A percentile compares a stretch with the other conserved stretches of the same genome.
Conservation (phyloP, 1,140 invertebrate species). For the Cecropterus lyciades region DNA sequence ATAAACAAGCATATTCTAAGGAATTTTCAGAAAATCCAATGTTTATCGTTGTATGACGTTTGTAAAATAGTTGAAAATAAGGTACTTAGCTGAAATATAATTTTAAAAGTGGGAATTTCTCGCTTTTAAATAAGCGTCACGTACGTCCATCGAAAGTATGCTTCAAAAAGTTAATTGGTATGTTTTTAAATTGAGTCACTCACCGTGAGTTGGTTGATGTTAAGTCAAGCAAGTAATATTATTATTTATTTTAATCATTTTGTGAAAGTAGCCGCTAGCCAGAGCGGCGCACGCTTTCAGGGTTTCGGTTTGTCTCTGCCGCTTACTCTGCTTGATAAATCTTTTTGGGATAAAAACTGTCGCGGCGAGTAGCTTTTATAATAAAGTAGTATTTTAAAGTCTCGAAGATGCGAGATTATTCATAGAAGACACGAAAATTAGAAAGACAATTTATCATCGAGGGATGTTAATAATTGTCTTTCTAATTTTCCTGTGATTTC, state of each 20-base stretch:
- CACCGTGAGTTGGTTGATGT: constrained; percentile 7
- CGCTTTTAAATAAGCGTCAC: constrained; percentile 1
- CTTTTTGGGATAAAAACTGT: neutral
- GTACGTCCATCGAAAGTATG: constrained; percentile 14
- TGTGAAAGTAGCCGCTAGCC: constrained; percentile 14
- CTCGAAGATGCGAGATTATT: neutral
- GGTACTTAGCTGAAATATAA: too few relatives aligned
- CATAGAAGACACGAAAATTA: too few relatives aligned
- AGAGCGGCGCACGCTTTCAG: constrained; percentile 15
- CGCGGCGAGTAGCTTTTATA: constrained; percentile 1
- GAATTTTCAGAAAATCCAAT: neutral
- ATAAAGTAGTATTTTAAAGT: neutral
- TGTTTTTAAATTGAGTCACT: constrained; percentile 29
- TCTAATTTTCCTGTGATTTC: too few relatives aligned
- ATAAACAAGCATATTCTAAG: too few relatives aligned
- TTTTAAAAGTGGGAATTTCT: too few relatives aligned
- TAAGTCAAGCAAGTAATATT: constrained; percentile 17
- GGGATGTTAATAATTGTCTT: too few relatives aligned
- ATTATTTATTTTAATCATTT: constrained; percentile 23
- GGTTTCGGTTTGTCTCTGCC: constrained; percentile 1
- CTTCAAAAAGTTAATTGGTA: constrained; percentile 19
- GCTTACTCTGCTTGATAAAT: constrained; percentile 2
- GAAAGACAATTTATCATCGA: too few relatives aligned
- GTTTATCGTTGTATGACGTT: neutral
- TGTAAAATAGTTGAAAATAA: neutral